These are phyloP conservation scores for Lacanobia oleracea DNA, from an alignment of 2,888 invertebrate genomes.

Conservation along the genomic window DNA sequence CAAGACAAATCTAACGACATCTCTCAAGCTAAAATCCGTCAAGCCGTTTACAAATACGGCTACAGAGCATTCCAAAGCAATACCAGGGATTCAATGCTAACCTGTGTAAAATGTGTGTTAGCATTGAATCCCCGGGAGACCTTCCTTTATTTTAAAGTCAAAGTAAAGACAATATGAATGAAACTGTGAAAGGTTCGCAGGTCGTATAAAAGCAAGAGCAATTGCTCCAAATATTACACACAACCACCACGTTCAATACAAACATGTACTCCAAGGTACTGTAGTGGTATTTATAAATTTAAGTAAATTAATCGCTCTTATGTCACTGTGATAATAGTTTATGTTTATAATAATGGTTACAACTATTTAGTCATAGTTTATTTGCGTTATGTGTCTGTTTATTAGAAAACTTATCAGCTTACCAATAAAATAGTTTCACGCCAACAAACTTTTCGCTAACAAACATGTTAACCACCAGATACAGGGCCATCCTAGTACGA, in stretches of 20 bases:
- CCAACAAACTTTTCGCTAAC: too few species aligned
- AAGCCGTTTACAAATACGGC: too few species aligned
- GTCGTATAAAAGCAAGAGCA: slow-evolving; percentile 84
- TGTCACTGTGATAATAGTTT: background rate
- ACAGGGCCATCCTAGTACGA: too few species aligned
- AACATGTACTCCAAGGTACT: slow-evolving; percentile 87
- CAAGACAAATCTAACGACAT: too few species aligned
- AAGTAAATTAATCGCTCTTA: background rate
- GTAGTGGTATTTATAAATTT: slow-evolving; percentile 24
- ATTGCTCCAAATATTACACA: slow-evolving; percentile 79
- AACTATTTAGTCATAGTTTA: background rate
- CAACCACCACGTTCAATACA: slow-evolving; percentile 76
- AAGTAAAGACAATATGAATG: slow-evolving; percentile 12
- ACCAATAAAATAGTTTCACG: too few species aligned
- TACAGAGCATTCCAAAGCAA: too few species aligned
- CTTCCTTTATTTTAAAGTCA: slow-evolving; percentile 5
- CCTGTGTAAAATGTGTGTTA: slow-evolving; percentile 70
- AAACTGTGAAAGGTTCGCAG: slow-evolving; percentile 61
- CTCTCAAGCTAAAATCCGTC: too few species aligned
- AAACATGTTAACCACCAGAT: too few species aligned
- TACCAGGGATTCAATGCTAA: too few species aligned
- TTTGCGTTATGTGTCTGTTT: background rate
- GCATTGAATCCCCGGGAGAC: slow-evolving; percentile 67
- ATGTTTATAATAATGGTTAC: too few species aligned
- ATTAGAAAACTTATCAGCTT: too few species aligned